Evolutionary conservation across 2,888 invertebrate genomes (phyloP).

Genomic region (Drosophila formosana): DNA sequence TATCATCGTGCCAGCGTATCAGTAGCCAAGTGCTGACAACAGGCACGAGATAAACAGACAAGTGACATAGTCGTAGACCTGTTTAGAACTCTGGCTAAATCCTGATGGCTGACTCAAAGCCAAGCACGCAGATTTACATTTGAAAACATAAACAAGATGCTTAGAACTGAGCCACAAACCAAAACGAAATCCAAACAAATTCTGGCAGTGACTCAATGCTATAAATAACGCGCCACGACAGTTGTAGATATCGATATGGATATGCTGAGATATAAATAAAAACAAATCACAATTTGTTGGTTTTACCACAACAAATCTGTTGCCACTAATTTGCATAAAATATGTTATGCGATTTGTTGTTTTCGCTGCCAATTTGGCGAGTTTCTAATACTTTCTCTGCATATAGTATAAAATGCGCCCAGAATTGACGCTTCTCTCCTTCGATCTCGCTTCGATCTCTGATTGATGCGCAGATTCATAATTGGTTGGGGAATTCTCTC

Average conservation of each 20-base stretch:
- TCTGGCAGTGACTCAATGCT: slow-evolving; percentile 63
- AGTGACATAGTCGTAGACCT: slow-evolving; percentile 11
- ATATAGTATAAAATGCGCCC: slow-evolving; percentile 34
- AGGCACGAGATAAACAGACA: not conserved
- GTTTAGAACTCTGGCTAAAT: slow-evolving; percentile 32
- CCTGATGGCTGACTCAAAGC: slow-evolving; percentile 42
- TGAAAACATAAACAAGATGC: slow-evolving; percentile 38
- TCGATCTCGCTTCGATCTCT: slow-evolving; percentile 7
- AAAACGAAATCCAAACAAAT: slow-evolving; percentile 31
- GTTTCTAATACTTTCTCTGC: slow-evolving; percentile 74
- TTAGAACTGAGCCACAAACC: not conserved
- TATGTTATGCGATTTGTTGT: slow-evolving; percentile 47
- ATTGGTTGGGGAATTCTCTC: slow-evolving; percentile 38
- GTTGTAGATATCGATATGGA: slow-evolving; percentile 33
- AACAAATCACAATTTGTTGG: slow-evolving; percentile 52
- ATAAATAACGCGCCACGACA: slow-evolving; percentile 60
- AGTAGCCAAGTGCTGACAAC: slow-evolving; percentile 6
- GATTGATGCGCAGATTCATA: slow-evolving; percentile 52
- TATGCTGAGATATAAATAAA: slow-evolving; percentile 38
- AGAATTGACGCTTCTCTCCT: slow-evolving; percentile 31
- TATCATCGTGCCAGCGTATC: not conserved
- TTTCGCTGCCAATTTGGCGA: slow-evolving; percentile 35
- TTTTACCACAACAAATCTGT: slow-evolving; percentile 54
- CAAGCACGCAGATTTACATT: slow-evolving; percentile 55
- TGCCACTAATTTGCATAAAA: slow-evolving; percentile 64